Percentiles rank a stretch among this genome's conserved stretches.
Conservation (phyloP, 1,140 invertebrate species). For the Monochamus saltuarius region DNA sequence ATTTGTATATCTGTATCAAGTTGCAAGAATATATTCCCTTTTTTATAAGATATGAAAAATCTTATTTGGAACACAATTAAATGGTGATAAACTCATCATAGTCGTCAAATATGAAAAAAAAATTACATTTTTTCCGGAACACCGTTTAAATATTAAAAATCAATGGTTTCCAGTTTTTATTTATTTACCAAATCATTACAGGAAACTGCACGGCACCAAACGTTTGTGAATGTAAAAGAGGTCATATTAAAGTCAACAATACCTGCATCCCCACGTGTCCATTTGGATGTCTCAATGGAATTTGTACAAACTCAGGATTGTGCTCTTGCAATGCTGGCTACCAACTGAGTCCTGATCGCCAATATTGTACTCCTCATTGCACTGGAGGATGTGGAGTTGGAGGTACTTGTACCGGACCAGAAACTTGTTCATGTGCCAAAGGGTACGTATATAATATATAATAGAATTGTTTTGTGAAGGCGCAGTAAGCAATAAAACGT, state of each 20-base stretch:
- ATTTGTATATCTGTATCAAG: too few species aligned
- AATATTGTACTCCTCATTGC: slow-evolving; percentile 46
- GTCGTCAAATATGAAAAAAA: too few species aligned
- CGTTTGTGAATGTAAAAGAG: slow-evolving; percentile 60
- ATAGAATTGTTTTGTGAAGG: too few species aligned
- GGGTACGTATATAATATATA: too few species aligned
- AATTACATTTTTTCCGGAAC: too few species aligned
- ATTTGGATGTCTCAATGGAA: slow-evolving; percentile 62
- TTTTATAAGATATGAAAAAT: too few species aligned
- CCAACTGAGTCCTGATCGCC: slow-evolving; percentile 34
- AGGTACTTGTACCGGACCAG: slow-evolving; percentile 55
- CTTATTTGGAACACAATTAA: too few species aligned
- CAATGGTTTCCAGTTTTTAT: too few species aligned
- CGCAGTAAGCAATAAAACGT: too few species aligned
- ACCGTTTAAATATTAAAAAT: too few species aligned
- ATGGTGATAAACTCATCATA: too few species aligned
- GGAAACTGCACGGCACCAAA: slow-evolving; percentile 53
- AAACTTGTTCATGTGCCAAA: slow-evolving; percentile 56
- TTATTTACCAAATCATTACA: background rate
- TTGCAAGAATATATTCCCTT: too few species aligned
- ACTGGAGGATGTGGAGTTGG: slow-evolving; percentile 46
- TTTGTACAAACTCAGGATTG: slow-evolving; percentile 54
- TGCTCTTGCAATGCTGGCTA: slow-evolving; percentile 48
- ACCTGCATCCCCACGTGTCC: slow-evolving; percentile 60
- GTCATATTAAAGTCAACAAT: slow-evolving; percentile 56